Conservation (phyloP, 2,113 vertebrate species). For the Phalacrocorax carbo region DNA sequence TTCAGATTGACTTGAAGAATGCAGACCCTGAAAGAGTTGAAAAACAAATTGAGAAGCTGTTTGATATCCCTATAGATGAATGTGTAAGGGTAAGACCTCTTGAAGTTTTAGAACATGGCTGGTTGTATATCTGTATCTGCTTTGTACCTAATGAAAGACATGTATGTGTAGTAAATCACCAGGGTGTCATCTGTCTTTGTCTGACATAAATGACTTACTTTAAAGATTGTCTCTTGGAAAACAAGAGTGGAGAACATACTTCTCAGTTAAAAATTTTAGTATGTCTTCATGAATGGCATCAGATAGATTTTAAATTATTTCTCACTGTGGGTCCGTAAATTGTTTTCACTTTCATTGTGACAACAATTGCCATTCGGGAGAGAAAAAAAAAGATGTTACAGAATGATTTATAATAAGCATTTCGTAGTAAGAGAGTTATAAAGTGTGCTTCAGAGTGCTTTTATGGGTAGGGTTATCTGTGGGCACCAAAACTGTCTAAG, state of each 20-base stretch:
- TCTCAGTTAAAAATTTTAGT: not conserved
- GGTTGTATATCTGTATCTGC: not conserved
- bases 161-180: not conserved
- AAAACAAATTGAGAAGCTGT: constrained; percentile 92
- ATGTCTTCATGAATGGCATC: not conserved
- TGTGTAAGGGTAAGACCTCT: constrained; percentile 84
- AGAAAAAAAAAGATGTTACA: not conserved
- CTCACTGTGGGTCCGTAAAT: not conserved
- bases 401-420: not conserved
- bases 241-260: not conserved
- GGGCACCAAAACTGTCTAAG: not conserved
- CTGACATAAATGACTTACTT: not conserved
- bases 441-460: not conserved
- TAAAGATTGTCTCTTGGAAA: not conserved
- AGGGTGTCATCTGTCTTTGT: not conserved
- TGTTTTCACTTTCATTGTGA: not conserved
- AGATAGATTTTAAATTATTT: not conserved
- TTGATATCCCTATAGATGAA: constrained; percentile 90
- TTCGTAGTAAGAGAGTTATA: not conserved
- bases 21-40: constrained; percentile 91
- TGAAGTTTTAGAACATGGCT: not conserved
- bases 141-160: not conserved
- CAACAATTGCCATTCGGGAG: not conserved
- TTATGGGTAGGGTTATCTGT: not conserved
- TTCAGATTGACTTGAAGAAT: constrained; percentile 95